These are phyloP conservation scores for Aviceda subcristata DNA, from an alignment of 2,113 vertebrate genomes.

Conservation along the genomic window DNA sequence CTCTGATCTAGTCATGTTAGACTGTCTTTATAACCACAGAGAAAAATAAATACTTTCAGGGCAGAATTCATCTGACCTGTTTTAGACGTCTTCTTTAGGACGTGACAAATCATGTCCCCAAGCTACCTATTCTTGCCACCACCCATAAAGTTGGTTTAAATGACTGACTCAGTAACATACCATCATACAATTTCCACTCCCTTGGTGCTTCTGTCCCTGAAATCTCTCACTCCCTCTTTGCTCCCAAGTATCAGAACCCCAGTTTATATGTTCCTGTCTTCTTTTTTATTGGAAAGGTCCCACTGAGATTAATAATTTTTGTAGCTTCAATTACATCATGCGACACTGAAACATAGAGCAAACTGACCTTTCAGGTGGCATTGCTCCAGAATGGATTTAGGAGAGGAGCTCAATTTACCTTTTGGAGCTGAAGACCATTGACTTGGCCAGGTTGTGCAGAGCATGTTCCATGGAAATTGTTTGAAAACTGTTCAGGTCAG, in stretches of 20 bases:
- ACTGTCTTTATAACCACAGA: not conserved
- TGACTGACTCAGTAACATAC: not conserved
- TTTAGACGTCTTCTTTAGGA: not conserved
- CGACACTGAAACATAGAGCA: not conserved
- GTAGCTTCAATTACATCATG: not conserved
- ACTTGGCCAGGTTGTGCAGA: not conserved
- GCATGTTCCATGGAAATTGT: not conserved
- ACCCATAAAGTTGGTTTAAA: not conserved
- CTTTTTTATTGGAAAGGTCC: not conserved
- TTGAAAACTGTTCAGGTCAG: not conserved
- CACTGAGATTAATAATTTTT: not conserved
- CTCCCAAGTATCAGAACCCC: not conserved
- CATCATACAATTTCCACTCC: not conserved
- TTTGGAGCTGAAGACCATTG: not conserved
- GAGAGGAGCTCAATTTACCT: not conserved
- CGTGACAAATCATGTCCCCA: not conserved
- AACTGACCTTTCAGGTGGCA: not conserved
- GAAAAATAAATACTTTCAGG: not conserved
- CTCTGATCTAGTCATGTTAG: not conserved
- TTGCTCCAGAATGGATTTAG: not conserved
- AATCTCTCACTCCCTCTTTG: not conserved
- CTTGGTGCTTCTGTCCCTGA: not conserved
- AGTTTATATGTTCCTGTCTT: not conserved
- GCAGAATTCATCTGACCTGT: not conserved
- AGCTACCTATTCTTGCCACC: not conserved